Evolutionary conservation across 2,797 vertebrate species (phyloP).

Genomic region (Tokudaia muenninki): DNA sequence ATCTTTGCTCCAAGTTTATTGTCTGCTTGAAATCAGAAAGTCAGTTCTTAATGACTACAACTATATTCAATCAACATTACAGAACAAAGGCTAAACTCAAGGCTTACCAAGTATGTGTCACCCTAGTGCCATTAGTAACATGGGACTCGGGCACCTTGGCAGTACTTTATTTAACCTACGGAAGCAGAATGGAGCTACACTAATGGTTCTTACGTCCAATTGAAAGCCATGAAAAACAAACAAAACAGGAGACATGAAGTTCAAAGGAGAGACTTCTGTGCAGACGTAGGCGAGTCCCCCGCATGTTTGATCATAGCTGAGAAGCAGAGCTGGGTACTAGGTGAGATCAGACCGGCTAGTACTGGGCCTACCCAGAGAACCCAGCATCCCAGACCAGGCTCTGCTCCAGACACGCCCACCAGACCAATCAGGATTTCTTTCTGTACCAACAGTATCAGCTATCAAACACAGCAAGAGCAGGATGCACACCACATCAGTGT

Average conservation of each 20-base stretch:
- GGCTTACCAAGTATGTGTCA: neutral
- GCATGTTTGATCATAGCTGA: neutral
- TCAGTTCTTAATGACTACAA: slow-evolving; percentile 10
- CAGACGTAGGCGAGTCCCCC: neutral
- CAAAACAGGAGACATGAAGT: neutral
- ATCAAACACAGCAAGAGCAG: slow-evolving; percentile 1
- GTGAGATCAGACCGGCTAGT: too few species aligned
- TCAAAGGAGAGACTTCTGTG: neutral
- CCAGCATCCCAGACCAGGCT: neutral
- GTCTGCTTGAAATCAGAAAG: neutral
- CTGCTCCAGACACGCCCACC: neutral
- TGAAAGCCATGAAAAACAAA: neutral
- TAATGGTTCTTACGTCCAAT: neutral
- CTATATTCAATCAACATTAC: slow-evolving; percentile 8
- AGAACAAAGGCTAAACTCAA: slow-evolving; percentile 12
- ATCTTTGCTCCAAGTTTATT: neutral
- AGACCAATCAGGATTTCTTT: neutral
- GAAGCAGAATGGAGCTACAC: neutral
- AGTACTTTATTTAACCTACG: neutral
- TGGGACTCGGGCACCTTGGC: neutral
- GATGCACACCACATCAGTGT: neutral
- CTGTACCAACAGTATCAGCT: neutral
- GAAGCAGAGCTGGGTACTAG: neutral
- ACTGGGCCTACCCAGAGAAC: neutral
- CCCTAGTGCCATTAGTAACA: neutral